Percentiles rank a stretch among this genome's conserved stretches.
Conservation (phyloP, 1,140 invertebrate genomes). For the Pseudomyrmex sp. region DNA sequence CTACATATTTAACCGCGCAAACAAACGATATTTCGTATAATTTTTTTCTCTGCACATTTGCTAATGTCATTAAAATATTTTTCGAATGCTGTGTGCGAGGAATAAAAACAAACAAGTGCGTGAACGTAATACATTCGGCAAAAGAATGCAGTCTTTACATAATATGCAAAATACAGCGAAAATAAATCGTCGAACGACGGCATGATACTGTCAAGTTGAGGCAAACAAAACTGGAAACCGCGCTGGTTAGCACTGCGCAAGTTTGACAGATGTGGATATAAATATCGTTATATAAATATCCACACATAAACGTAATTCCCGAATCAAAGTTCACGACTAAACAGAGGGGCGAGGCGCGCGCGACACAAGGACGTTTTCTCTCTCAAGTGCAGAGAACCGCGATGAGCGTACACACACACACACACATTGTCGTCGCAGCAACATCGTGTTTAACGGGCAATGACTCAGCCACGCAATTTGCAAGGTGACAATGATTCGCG, state of each 20-base stretch:
- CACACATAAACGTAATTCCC: not conserved
- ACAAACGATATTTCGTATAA: not conserved
- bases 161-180: slow-evolving; percentile 4
- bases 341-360: no score
- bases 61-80: not conserved
- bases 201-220: not conserved
- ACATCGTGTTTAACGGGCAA: slow-evolving; percentile 22
- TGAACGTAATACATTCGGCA: no score
- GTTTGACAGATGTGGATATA: not conserved
- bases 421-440: no score
- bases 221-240: slow-evolving; percentile 1
- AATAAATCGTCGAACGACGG: no score
- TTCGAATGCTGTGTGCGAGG: not conserved
- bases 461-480: slow-evolving; percentile 43
- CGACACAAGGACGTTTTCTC: not conserved
- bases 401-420: no score
- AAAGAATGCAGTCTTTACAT: not conserved
- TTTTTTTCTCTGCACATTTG: not conserved
- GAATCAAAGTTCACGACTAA: not conserved
- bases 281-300: not conserved
- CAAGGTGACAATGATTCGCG: slow-evolving; percentile 34
- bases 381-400: not conserved
- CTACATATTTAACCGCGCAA: not conserved
- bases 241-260: not conserved
- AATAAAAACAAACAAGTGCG: not conserved